Evolutionary conservation across 2,888 invertebrate genomes (phyloP).

Genomic region (Ornithoptera priamus): DNA sequence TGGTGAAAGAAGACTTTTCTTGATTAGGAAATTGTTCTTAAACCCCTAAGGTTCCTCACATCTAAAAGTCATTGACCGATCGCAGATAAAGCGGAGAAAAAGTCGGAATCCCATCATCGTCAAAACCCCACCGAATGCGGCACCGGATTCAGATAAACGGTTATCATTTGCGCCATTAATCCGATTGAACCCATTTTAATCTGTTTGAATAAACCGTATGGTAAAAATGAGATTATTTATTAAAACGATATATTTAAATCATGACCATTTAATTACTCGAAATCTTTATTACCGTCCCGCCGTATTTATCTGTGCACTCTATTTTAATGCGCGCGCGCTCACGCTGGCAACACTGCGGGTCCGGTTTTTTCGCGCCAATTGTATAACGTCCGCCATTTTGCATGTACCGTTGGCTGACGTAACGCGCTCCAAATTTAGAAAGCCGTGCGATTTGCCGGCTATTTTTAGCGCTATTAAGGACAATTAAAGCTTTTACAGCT

Average conservation of each 20-base stretch:
- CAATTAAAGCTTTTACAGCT: neutral
- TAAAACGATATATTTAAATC: neutral
- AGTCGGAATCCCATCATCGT: too few relatives aligned
- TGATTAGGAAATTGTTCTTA: too few relatives aligned
- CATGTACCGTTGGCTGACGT: conserved; percentile 12
- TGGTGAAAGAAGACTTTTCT: too few relatives aligned
- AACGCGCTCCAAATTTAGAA: conserved; percentile 7
- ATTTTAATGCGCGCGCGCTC: conserved; percentile 3
- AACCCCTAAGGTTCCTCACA: too few relatives aligned
- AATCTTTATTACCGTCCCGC: neutral
- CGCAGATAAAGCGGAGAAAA: too few relatives aligned
- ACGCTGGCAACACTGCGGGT: conserved; percentile 4
- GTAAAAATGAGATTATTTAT: too few relatives aligned
- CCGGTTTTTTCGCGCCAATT: conserved; percentile 5
- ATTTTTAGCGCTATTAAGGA: conserved; percentile 3
- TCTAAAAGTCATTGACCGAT: too few relatives aligned
- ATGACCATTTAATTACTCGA: neutral
- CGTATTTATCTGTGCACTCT: neutral
- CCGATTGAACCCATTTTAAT: too few relatives aligned
- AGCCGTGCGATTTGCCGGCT: neutral
- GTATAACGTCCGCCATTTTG: neutral
- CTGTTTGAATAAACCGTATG: too few relatives aligned
- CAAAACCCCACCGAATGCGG: too few relatives aligned
- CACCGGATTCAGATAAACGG: too few relatives aligned
- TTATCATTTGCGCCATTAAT: too few relatives aligned